Evolutionary conservation across 2,888 invertebrate species (phyloP).

Genomic region (Dinocampus coccinellae): DNA sequence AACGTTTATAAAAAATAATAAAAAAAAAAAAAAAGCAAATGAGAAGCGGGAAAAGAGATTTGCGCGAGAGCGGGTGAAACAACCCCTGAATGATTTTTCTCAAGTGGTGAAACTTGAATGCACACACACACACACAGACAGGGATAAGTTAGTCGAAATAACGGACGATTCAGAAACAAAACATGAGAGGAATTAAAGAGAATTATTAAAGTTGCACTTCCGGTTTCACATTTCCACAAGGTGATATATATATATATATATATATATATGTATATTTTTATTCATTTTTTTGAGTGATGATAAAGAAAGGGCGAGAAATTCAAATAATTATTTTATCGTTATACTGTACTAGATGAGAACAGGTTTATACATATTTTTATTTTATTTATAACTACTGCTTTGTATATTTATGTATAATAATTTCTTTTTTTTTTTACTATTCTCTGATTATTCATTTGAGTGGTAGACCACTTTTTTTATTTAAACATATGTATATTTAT

Average conservation of each 20-base stretch:
- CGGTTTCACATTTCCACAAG: conserved; percentile 1
- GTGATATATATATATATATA: not conserved
- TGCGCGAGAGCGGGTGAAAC: not conserved
- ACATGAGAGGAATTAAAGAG: not conserved
- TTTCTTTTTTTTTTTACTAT: not conserved
- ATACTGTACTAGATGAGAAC: not conserved
- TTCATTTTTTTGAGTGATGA: not conserved
- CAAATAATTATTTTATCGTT: not conserved
- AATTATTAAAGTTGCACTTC: conserved; percentile 17
- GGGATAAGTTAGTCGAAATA: conserved; percentile 5
- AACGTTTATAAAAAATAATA: too few relatives aligned
- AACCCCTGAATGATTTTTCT: not conserved
- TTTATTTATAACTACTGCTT: too few relatives aligned
- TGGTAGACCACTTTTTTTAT: not conserved
- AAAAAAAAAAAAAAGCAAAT: not conserved
- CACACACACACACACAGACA: not conserved
- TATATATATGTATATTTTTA: not conserved
- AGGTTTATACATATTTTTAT: conserved; percentile 11
- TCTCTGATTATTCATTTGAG: not conserved
- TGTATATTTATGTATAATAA: too few relatives aligned
- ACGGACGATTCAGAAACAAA: conserved; percentile 9
- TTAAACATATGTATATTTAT: not conserved
- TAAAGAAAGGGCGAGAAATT: not conserved
- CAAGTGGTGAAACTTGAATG: conserved; percentile 4
- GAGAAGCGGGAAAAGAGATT: not conserved